Evolutionary conservation across 2,113 vertebrate species (phyloP).

Genomic region (Hemichromis elongatus): DNA sequence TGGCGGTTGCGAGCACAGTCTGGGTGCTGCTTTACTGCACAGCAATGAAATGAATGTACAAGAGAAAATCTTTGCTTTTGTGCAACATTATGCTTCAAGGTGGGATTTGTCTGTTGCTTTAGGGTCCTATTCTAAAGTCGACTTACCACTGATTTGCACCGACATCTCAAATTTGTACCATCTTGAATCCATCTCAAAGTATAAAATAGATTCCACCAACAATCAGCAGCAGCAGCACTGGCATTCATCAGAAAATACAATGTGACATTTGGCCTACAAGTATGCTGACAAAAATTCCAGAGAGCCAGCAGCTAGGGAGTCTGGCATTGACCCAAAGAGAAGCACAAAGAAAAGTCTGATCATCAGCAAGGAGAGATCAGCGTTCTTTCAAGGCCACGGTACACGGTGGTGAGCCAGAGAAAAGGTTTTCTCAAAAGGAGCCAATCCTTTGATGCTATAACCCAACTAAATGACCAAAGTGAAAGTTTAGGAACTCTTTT

Average conservation of each 20-base stretch:
- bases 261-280: neutral
- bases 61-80: neutral
- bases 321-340: conserved; percentile 2
- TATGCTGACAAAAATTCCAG: neutral
- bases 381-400: neutral
- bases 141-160: neutral
- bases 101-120: neutral
- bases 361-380: neutral
- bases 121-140: neutral
- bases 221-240: neutral
- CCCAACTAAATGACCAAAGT: neutral
- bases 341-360: neutral
- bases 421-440: neutral
- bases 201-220: neutral
- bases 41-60: conserved; percentile 18
- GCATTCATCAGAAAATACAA: conserved; percentile 2
- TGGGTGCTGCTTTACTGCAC: conserved; percentile 4
- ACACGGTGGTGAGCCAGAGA: neutral
- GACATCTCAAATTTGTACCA: neutral
- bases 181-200: neutral
- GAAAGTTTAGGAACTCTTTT: neutral
- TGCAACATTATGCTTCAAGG: neutral
- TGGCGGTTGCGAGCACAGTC: neutral
- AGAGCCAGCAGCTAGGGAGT: neutral
- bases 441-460: neutral